Conservation (phyloP, 23 tunicate genomes). For the Phallusia fumigata region DNA sequence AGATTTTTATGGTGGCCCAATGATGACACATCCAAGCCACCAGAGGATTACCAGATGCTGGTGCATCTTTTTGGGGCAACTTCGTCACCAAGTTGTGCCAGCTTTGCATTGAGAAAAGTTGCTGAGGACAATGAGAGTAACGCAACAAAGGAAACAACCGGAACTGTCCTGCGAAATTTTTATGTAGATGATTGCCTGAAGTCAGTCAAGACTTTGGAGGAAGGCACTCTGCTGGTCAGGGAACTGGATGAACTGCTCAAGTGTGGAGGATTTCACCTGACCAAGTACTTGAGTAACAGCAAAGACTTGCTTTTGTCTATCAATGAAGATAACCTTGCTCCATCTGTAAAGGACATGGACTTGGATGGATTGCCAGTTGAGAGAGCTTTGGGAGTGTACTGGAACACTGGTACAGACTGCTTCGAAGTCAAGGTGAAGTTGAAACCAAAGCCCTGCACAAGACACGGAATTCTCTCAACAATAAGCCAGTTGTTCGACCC, state of each 20-base stretch:
- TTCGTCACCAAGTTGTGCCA: constrained; percentile 40
- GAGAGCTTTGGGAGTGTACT: constrained; percentile 10
- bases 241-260: constrained; percentile 3
- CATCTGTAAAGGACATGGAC: too few species aligned
- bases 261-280: constrained; percentile 44
- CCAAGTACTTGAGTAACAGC: constrained; percentile 11
- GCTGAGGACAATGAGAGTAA: too few species aligned
- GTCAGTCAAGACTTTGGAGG: too few species aligned
- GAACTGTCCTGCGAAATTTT: too few species aligned
- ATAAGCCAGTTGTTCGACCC: constrained; percentile 36
- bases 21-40: constrained; percentile 4
- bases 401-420: background rate
- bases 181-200: too few species aligned
- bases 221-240: background rate
- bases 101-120: constrained; percentile 14
- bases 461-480: constrained; percentile 35
- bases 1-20: constrained; percentile 47
- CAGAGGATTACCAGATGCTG: constrained; percentile 27
- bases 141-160: too few species aligned
- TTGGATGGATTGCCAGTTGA: constrained; percentile 14
- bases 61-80: too few species aligned
- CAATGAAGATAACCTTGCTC: background rate
- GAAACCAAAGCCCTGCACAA: constrained; percentile 1
- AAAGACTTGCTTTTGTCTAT: background rate
- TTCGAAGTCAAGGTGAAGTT: constrained; percentile 14